Evolutionary conservation across 2,888 invertebrate species (phyloP).

Genomic region (Julus scandinavius): DNA sequence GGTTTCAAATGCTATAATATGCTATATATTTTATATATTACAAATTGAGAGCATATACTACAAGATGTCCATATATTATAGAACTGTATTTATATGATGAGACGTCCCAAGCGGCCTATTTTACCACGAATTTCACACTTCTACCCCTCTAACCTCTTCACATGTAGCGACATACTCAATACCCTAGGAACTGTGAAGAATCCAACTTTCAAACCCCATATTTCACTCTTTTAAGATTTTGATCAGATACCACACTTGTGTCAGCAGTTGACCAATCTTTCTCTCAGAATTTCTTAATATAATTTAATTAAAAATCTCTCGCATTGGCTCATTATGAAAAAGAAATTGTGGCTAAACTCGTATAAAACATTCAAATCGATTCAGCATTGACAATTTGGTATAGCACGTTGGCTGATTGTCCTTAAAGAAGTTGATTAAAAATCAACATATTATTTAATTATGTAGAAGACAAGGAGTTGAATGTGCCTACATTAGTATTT

Average conservation of each 20-base stretch:
- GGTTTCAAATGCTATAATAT: background rate
- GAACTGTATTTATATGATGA: slow-evolving; percentile 14
- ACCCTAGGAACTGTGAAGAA: background rate
- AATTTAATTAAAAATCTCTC: too few relatives aligned
- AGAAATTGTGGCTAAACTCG: too few relatives aligned
- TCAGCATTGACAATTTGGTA: too few relatives aligned
- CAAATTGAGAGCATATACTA: slow-evolving; percentile 21
- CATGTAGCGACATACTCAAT: background rate
- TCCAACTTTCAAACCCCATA: background rate
- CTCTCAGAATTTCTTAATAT: too few relatives aligned
- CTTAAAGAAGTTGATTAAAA: too few relatives aligned
- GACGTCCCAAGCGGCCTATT: background rate
- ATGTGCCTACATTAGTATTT: too few relatives aligned
- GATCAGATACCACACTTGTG: background rate
- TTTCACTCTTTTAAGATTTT: slow-evolving; percentile 1
- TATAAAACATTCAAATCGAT: too few relatives aligned
- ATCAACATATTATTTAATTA: too few relatives aligned
- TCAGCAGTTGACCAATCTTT: too few relatives aligned
- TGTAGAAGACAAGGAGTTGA: too few relatives aligned
- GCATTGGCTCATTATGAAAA: too few relatives aligned
- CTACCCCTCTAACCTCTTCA: background rate
- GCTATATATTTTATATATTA: slow-evolving; percentile 27
- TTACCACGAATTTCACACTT: background rate
- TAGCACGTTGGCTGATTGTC: too few relatives aligned
- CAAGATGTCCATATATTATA: slow-evolving; percentile 21